These are phyloP conservation scores for Lepidocolaptes lacrymiger DNA, from an alignment of 2,797 vertebrate species.

Conservation along the genomic window DNA sequence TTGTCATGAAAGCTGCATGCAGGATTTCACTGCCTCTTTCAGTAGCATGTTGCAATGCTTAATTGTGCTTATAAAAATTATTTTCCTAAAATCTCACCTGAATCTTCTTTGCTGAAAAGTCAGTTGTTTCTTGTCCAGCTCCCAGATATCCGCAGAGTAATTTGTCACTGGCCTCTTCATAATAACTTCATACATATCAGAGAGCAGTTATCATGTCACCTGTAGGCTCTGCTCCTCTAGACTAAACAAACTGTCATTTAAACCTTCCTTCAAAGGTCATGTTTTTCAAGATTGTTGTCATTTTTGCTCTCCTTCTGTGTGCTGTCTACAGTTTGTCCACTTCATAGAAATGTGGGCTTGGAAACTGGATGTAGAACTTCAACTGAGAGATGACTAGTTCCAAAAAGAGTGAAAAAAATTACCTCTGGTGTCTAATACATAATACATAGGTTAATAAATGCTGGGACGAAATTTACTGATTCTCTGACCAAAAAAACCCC, in stretches of 20 bases:
- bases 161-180: background rate
- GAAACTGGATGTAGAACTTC: background rate
- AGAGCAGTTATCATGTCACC: background rate
- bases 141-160: background rate
- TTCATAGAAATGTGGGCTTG: background rate
- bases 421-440: background rate
- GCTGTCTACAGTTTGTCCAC: background rate
- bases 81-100: conserved; percentile 24
- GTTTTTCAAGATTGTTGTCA: background rate
- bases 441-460: background rate
- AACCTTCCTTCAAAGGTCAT: background rate
- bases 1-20: background rate
- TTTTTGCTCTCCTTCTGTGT: background rate
- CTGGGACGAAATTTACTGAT: background rate
- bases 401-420: background rate
- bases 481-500: background rate
- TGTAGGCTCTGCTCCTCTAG: background rate
- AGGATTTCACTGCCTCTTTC: background rate
- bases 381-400: background rate
- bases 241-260: conserved; percentile 39
- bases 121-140: background rate
- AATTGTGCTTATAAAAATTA: background rate
- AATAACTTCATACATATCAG: background rate
- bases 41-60: conserved; percentile 1
- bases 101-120: background rate